Conservation (phyloP, 2,113 vertebrate species). For the Nibea albiflora region DNA sequence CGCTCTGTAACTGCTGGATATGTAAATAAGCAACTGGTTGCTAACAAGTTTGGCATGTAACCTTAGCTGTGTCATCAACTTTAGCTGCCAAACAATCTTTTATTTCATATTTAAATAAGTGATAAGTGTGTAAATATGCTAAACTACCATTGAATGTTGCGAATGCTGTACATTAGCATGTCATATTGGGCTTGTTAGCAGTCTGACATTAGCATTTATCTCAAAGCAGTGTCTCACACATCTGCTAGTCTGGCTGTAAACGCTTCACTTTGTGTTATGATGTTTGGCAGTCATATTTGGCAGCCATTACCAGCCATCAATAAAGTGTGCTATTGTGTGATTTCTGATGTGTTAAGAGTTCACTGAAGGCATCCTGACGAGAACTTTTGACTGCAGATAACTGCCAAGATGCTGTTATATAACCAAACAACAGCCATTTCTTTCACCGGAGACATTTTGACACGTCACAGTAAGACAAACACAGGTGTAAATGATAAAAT, state of each 20-base stretch:
- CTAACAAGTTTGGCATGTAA: too few relatives aligned
- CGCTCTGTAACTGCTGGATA: too few relatives aligned
- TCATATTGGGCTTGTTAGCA: not conserved
- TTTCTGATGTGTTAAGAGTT: not conserved
- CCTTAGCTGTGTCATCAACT: not conserved
- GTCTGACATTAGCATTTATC: not conserved
- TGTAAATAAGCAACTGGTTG: too few relatives aligned
- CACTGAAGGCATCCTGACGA: not conserved
- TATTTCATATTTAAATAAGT: not conserved
- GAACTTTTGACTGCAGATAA: not conserved
- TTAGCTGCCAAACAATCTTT: not conserved
- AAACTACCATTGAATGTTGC: not conserved
- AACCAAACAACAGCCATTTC: not conserved
- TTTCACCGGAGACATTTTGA: not conserved
- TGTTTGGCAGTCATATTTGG: conserved; percentile 10
- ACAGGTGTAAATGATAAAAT: not conserved
- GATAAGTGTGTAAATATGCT: not conserved
- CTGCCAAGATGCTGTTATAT: not conserved
- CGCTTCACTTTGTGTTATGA: conserved; percentile 9
- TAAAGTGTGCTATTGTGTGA: conserved; percentile 17
- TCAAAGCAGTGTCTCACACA: not conserved
- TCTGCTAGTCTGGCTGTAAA: not conserved
- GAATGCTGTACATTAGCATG: not conserved
- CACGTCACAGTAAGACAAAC: too few relatives aligned
- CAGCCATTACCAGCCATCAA: conserved; percentile 3